A percentile compares a stretch with the other conserved stretches of the same genome.
Evolutionary conservation across 2,113 vertebrate genomes (phyloP).

Genomic region (Spermophilus dauricus): DNA sequence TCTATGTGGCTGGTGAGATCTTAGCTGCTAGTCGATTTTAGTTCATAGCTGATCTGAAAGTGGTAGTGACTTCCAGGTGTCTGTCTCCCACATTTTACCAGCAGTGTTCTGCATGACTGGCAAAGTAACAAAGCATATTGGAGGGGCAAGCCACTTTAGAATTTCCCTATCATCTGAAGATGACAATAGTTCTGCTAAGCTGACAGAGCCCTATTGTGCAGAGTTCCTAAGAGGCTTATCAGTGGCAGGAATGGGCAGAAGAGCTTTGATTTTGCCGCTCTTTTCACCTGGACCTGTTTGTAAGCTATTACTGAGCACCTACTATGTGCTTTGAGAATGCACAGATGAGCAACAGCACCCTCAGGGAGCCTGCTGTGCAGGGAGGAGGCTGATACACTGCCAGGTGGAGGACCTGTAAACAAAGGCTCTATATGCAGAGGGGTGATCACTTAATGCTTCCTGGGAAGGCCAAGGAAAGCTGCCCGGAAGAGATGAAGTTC

Average conservation of each 20-base stretch:
- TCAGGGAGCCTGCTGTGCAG: background rate
- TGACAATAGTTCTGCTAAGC: background rate
- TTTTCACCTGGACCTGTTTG: background rate
- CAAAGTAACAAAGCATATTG: background rate
- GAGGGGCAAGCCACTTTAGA: background rate
- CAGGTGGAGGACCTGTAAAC: background rate
- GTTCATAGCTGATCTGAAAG: background rate
- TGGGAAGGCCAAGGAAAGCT: background rate
- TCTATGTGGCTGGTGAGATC: background rate
- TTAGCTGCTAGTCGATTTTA: background rate
- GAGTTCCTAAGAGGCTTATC: background rate
- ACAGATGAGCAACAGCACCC: background rate
- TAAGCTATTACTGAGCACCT: background rate
- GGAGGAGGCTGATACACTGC: background rate
- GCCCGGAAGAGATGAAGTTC: background rate
- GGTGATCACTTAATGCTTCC: background rate
- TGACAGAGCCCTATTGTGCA: background rate
- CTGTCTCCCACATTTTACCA: background rate
- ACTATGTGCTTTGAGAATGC: background rate
- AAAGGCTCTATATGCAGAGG: background rate
- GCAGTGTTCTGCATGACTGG: background rate
- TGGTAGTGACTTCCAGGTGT: background rate
- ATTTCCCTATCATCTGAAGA: background rate
- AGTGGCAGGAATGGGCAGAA: background rate
- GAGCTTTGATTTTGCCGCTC: background rate